Evolutionary conservation across 2,888 invertebrate genomes (phyloP).

Genomic region (Microctonus hyperodae): DNA sequence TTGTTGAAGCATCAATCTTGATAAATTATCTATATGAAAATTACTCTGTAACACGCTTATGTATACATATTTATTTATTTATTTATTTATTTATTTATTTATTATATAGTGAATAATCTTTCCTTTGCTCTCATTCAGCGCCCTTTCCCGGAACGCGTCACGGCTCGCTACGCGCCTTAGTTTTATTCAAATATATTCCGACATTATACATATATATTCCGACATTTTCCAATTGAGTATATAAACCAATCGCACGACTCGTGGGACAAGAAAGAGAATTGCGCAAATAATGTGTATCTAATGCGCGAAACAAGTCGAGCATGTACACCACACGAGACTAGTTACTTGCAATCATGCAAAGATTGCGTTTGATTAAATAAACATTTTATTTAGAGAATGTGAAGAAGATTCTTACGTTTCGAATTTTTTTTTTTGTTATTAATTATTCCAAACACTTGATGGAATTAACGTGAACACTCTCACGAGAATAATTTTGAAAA

Average conservation of each 20-base stretch:
- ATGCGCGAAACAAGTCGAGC: slow-evolving; percentile 22
- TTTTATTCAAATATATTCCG: slow-evolving; percentile 27
- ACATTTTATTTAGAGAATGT: neutral
- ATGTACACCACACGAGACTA: slow-evolving; percentile 15
- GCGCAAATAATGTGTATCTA: slow-evolving; percentile 15
- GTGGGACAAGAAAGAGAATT: slow-evolving; percentile 14
- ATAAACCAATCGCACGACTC: slow-evolving; percentile 20
- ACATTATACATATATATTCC: slow-evolving; percentile 1
- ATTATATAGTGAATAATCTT: too few species aligned
- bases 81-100: slow-evolving; percentile 12
- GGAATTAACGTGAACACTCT: too few species aligned
- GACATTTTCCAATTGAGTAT: slow-evolving; percentile 21
- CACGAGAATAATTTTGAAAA: neutral
- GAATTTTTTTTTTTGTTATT: too few species aligned
- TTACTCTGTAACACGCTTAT: slow-evolving; percentile 11
- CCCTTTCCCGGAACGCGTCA: slow-evolving; percentile 24
- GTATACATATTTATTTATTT: neutral
- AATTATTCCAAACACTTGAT: neutral
- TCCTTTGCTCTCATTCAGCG: slow-evolving; percentile 25
- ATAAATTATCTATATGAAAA: slow-evolving; percentile 24
- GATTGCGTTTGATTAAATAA: slow-evolving; percentile 9
- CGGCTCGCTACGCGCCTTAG: slow-evolving; percentile 27
- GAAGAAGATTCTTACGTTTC: neutral
- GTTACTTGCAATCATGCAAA: slow-evolving; percentile 17
- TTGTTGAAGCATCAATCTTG: slow-evolving; percentile 24